Percentiles rank a stretch among this genome's conserved stretches.
phyloP scores from a whole-genome alignment of 1,140 invertebrate species.

The Heliconius himera region DNA sequence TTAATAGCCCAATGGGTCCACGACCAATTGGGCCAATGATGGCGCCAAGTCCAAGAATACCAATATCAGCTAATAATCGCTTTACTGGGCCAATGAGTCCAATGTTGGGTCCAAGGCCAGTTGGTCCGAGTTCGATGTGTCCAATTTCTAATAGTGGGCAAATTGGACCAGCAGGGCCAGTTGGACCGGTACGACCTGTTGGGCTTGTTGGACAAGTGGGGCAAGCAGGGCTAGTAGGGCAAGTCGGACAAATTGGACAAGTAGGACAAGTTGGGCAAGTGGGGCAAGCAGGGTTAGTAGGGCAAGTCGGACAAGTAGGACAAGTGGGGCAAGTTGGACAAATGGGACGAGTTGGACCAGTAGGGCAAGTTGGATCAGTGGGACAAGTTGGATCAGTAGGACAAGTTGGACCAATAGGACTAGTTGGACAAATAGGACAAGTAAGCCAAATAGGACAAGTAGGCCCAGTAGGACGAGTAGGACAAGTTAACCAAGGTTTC shows the following conservation, averaged over 20 bases:
- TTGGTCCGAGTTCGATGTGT: neutral
- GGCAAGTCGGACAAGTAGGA: no score
- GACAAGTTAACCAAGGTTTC: neutral
- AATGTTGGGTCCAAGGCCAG: slow-evolving; percentile 14
- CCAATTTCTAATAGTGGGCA: neutral
- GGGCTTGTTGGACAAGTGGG: no score
- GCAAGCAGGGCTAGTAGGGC: no score
- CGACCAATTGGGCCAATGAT: neutral
- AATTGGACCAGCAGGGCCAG: neutral
- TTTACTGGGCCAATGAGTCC: slow-evolving; percentile 21
- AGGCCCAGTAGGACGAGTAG: neutral
- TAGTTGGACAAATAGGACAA: neutral
- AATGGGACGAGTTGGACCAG: neutral
- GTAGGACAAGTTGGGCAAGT: no score
- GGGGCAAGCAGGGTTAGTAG: no score
- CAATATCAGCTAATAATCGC: slow-evolving; percentile 16
- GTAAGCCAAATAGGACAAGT: neutral
- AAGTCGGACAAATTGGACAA: no score
- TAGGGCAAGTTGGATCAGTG: neutral
- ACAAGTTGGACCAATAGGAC: neutral
- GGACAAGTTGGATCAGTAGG: neutral
- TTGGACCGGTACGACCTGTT: no score
- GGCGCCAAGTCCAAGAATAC: slow-evolving; percentile 22
- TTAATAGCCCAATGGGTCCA: neutral
- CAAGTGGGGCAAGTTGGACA: neutral